Evolutionary conservation across 2,888 invertebrate species (phyloP), one percentile per base, ranked within the genome.

Genomic region (Temnothorax rugatulus): DNA sequence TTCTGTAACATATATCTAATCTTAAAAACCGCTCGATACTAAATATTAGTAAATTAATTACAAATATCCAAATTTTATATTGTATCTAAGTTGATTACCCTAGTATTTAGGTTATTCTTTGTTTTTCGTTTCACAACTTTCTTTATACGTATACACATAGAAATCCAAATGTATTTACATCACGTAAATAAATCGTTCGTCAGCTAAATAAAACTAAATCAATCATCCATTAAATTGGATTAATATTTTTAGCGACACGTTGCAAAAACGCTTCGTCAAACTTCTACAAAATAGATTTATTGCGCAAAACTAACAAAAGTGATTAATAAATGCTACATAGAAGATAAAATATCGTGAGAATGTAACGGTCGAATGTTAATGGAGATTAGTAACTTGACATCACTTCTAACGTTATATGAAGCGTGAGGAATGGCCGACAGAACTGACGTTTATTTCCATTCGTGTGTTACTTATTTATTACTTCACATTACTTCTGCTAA

Each of bases 301-400:
- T 44, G n/a, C 9, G 29, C 5, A 68, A 77, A 76, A 34, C 21
- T 21, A 34, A 76, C 13, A 41, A 13, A 41, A 54, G 15, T 9
- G 5, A 77, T 77, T 77, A 68, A 77, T 77, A 68, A 68, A 68
- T 29, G n/a, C 25, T 77, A 54, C 5, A 54, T 63, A 47, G 7
- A 34, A 75, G 21, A 68, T 68, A 44, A 68, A 77, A 77, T 66
- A 41, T 73, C 41, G 4, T 76, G 18, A n/a, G n/a, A 29, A 47
- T 74, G 9, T 47, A 61, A 9, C 15, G 7, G 21, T 59, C 2
- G 5, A 68, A 29, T 15, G n/a, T 68, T 77, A 77, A 77, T 68
- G 9, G 13, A 77, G 44, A 77, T 77, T 77, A 54, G 41, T 77
- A 52, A 52, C 44, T 25, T 15, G 9, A 4, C 25, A 59, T 68